Evolutionary conservation across 1,140 invertebrate genomes (phyloP), one percentile per base, ranked within the genome.

Genomic region (Papilio polyxenes): DNA sequence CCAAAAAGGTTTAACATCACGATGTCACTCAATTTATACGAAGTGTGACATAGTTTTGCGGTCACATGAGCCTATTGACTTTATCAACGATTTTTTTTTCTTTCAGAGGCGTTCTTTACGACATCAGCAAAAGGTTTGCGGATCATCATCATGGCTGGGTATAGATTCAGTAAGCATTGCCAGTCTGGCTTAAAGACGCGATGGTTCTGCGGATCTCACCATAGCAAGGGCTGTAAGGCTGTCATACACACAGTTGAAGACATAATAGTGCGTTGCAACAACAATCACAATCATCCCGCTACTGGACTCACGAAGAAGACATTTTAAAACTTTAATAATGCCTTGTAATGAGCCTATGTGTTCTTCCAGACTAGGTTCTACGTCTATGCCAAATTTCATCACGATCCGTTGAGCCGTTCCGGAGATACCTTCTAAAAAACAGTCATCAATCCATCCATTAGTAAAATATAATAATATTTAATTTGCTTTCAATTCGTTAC

Each of bases 221-320:
- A 85, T 78, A 53, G 40, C 56, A 84, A 82, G n/a, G 82, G 83
- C 9, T 90, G 89, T 62, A 84, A 83, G 20, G 89, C 89, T 8
- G 78, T 81, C 1, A 62, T 89, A 31, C 80, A 82, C 81, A 89
- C 87, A 0, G 17, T 86, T 3, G 83, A 83, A 11, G 75, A 85
- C 13, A 69, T 65, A 17, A 86, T 90, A 2, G 56, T 85, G 3
- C 83, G 80, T 11, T 82, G 80, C 15, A 85, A 82, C 13, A 87
- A 87, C 49, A 59, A 80, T 0, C 87, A 88, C 78, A 87, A 83
- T n/a, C 87, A 88, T 76, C 74, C 80, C 1, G 72, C 81, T 1
- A 13, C 65, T 10, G 44, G 40, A 44, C 40, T 44, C 72, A 17
- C 20, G 7, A 40, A 40, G 76, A 51, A 8, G 15, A 6, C 3